These are phyloP conservation scores for Charadrius vociferus DNA, from an alignment of 2,113 vertebrate species.

Conservation along the genomic window DNA sequence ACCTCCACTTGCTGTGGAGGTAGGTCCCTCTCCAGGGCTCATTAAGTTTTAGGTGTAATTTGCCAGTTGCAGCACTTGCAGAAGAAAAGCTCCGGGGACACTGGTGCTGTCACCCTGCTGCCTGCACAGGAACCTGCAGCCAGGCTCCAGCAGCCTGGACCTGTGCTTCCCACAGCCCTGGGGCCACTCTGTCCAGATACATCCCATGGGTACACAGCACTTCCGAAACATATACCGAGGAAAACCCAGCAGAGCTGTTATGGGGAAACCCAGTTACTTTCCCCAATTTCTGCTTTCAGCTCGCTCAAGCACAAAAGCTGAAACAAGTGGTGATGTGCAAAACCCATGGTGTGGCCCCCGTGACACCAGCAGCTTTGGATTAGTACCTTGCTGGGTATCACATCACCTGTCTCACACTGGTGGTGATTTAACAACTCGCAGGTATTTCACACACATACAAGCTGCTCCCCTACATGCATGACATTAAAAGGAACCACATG, in stretches of 20 bases:
- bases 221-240: fast-evolving
- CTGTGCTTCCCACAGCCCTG: fast-evolving
- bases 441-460: not conserved
- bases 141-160: not conserved
- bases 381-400: not conserved
- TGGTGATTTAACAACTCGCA: not conserved
- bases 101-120: not conserved
- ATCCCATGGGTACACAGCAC: fast-evolving
- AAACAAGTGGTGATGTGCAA: not conserved
- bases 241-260: not conserved
- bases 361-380: not conserved
- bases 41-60: not conserved
- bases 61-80: not conserved
- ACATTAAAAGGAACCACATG: not conserved
- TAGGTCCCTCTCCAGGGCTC: not conserved
- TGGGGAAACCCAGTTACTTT: not conserved
- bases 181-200: not conserved
- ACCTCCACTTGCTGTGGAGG: not conserved
- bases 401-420: not conserved
- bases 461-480: not conserved
- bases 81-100: not conserved
- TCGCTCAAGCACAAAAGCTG: not conserved
- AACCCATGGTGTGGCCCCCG: fast-evolving
- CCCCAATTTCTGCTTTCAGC: not conserved
- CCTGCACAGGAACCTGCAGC: not conserved